These are phyloP conservation scores for Pristionchus mayeri DNA, from an alignment of 2,888 invertebrate species.

Conservation along the genomic window DNA sequence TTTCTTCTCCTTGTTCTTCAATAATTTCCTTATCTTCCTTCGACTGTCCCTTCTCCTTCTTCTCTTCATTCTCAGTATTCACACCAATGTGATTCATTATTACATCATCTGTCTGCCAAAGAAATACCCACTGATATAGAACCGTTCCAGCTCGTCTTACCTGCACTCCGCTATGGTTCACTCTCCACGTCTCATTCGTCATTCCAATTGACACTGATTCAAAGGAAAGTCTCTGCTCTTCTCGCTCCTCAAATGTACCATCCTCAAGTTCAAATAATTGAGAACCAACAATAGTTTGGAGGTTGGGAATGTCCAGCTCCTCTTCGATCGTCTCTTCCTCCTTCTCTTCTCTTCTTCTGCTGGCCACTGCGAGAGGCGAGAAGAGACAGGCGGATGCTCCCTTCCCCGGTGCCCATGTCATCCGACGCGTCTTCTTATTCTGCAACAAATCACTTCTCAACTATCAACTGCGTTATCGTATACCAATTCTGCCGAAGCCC, in stretches of 20 bases:
- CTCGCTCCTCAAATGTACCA: not conserved
- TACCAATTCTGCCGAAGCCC: too few relatives aligned
- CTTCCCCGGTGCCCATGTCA: conserved; percentile 43
- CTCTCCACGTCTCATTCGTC: too few relatives aligned
- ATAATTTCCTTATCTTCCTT: too few relatives aligned
- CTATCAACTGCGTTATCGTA: not conserved
- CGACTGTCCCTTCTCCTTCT: not conserved
- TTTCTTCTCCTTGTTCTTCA: not conserved
- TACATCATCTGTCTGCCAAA: not conserved
- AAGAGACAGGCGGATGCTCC: not conserved
- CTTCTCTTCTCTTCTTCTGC: not conserved
- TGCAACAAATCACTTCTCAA: not conserved
- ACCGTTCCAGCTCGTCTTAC: not conserved
- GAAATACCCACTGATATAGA: not conserved
- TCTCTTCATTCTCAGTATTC: not conserved
- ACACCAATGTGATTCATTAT: not conserved
- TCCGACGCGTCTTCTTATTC: conserved; percentile 25
- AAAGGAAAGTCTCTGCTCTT: not conserved
- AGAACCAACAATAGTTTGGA: too few relatives aligned
- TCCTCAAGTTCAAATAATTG: not conserved
- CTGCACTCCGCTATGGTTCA: not conserved
- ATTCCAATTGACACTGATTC: too few relatives aligned
- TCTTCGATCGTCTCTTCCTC: not conserved
- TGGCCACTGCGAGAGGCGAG: not conserved
- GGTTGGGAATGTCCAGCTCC: not conserved